Base-by-base conservation (phyloP, 2,797 vertebrate species). In the Lepidocolaptes lacrymiger region DNA sequence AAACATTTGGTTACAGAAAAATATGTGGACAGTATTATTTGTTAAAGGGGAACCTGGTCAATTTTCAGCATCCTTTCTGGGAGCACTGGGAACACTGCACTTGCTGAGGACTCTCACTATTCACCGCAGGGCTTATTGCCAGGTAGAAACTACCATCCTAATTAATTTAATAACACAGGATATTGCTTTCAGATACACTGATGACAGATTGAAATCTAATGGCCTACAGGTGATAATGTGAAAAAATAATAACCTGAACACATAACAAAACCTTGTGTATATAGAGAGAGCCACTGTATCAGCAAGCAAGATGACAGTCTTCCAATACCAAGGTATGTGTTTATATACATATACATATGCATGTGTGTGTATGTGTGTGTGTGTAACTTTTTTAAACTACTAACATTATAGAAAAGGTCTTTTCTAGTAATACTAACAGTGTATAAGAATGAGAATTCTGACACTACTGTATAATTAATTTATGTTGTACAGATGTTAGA, bases 401-500 rank as follows among this genome's bases (percentile, higher is more conserved):
- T 68, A 64, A 21, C 16, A 26, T 61, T 55, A 14, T 39, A 72
- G 44, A 68, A 78, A 61, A 80, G 26, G 28, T 88, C 12, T 15
- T 68, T 84, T 67, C 9, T 51, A 74, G 78, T 15, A 51, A 69
- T 59, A 62, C 11, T 39, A 61, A 91, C 30, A 37, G 34, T 44
- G 28, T 88, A 52, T 77, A 37, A 85, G 62, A 91, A 85, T 49
- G 59, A 2, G 3, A 61, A 89, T 91, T 59, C 37, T 88, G 69
- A 55, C 71, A 78, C 28, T 48, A 86, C 73, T 74, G 55, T 89
- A 88, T 93, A 94, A 85, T 90, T 95, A 96, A 96, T 97, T 93
- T 93, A 63, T 71, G 14, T 87, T 75, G n/a, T 97, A 86, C 78
- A 96, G 76, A 96, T 96, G 80, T 93, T 95, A 95, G 34, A 96